Evolutionary conservation across 1,140 invertebrate genomes (phyloP), one percentile per base, ranked within the genome.

Genomic region (Atta colombica): DNA sequence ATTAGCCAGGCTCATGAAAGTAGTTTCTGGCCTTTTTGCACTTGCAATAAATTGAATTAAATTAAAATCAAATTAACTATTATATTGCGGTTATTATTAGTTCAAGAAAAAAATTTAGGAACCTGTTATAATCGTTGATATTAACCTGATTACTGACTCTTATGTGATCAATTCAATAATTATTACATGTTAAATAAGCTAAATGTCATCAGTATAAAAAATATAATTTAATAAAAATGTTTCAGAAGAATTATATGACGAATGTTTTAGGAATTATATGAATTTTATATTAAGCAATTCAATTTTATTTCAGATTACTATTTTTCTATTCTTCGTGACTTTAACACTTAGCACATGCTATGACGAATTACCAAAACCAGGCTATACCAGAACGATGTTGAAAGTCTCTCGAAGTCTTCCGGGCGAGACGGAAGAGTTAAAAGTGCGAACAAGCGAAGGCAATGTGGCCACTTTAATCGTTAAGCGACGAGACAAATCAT

Each of bases 401-500:
- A 97, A 98, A 93, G 97, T 98, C 3, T 97, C 97, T 0, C 96
- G 97, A 88, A 98, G 97, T 93, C 94, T 98, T 2, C 97, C 97
- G 2, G 96, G 97, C 5, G 96, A 97, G 63, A 98, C 96, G 31
- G 96, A 97, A 91, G 97, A 97, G 12, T 92, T 98, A 12, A 97
- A 97, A 91, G 97, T 98, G 0, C 96, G 97, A 80, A 97, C 97
- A 0, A 97, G 96, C 91, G 96, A 97, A 16, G 98, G 98, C 12
- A 97, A 97, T 65, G 92, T 97, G 2, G 97, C 97, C 0, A 97
- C 97, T 85, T 94, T 98, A 14, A 97, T 98, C 53, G 97, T 98
- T 1, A 98, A 98, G 92, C 97, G 97, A 92, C 96, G 96, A 80
- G 97, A 97, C 25, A 94, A 92, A 66, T 91, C 90, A 0, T 25